Conservation (phyloP, 2,888 invertebrate species). For the Eupithecia exiguata region DNA sequence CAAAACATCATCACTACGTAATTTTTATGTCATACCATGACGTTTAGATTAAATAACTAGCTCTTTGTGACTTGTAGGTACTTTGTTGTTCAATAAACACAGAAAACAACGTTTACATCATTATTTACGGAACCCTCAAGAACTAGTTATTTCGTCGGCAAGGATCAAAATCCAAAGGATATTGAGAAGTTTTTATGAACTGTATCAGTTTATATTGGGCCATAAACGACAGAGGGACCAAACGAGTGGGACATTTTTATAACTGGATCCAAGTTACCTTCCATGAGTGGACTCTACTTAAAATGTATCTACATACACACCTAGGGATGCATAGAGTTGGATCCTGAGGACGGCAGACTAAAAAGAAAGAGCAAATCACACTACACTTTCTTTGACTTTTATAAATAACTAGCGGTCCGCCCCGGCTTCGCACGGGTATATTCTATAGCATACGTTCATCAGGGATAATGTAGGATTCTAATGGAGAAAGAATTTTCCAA, state of each 20-base stretch:
- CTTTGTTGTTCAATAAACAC: not conserved
- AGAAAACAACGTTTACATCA: not conserved
- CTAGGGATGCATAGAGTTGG: not conserved
- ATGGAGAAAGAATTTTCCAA: too few species aligned
- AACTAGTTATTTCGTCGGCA: conserved; percentile 11
- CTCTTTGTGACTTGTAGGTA: not conserved
- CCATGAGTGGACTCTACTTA: not conserved
- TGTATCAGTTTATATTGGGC: conserved; percentile 2
- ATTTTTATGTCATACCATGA: not conserved
- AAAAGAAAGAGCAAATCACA: too few species aligned
- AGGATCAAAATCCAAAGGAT: conserved; percentile 11
- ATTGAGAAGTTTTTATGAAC: not conserved
- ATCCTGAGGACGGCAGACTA: too few species aligned
- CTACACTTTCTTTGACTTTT: too few species aligned
- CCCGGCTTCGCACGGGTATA: too few species aligned
- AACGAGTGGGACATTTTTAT: not conserved
- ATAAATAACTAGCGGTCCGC: too few species aligned
- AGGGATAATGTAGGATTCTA: too few species aligned
- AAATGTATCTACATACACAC: not conserved
- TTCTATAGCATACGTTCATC: too few species aligned
- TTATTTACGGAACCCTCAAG: not conserved
- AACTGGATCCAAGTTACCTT: not conserved
- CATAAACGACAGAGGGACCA: not conserved
- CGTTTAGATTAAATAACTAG: not conserved
- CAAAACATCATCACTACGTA: too few species aligned